phyloP scores from a whole-genome alignment of 2,797 vertebrate genomes.

The Platyrinchus mystaceus region DNA sequence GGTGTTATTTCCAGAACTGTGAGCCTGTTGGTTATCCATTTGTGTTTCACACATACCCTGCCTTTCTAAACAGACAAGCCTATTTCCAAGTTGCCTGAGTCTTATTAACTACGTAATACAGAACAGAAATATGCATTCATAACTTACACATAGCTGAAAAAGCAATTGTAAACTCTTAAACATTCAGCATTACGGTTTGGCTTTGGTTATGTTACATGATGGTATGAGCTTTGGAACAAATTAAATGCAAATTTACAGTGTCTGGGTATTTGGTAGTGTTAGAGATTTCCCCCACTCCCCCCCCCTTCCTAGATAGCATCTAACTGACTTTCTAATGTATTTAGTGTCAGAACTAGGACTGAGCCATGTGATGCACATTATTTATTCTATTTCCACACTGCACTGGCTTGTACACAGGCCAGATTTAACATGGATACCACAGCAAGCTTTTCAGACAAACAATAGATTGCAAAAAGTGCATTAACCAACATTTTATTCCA shows the following conservation, averaged over 20 bases:
- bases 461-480: neutral
- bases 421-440: neutral
- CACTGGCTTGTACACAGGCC: neutral
- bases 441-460: neutral
- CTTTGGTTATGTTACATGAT: conserved; percentile 17
- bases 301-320: neutral
- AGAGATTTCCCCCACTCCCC: neutral
- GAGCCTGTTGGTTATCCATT: conserved; percentile 45
- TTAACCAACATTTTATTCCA: neutral
- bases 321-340: conserved; percentile 18
- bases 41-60: conserved; percentile 27
- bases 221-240: conserved; percentile 47
- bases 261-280: neutral
- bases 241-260: neutral
- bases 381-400: neutral
- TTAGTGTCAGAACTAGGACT: neutral
- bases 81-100: conserved; percentile 53
- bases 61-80: conserved; percentile 15
- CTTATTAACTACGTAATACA: conserved; percentile 19
- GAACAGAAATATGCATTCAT: conserved; percentile 49
- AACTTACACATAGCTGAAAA: conserved; percentile 42
- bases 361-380: neutral
- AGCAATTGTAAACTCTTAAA: conserved; percentile 41
- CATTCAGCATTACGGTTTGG: neutral
- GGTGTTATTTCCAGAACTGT: conserved; percentile 58